Evolutionary conservation across 1,140 invertebrate genomes (phyloP).

Genomic region (Pogonomyrmex californicus): DNA sequence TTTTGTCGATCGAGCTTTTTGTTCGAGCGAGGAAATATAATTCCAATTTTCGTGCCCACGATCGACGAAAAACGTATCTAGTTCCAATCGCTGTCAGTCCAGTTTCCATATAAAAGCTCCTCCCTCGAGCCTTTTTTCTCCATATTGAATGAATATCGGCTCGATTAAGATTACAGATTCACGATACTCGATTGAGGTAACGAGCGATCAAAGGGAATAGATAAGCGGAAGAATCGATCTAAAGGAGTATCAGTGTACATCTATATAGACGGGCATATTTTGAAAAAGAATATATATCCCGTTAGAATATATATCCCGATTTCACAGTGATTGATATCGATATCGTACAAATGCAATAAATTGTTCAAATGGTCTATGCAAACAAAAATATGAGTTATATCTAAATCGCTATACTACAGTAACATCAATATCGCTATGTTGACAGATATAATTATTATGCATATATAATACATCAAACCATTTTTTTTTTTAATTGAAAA

Average conservation of each 20-base stretch:
- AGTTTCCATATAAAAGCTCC: slow-evolving; percentile 33
- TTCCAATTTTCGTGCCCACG: slow-evolving; percentile 25
- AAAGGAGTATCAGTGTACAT: neutral
- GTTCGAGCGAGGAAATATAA: slow-evolving; percentile 37
- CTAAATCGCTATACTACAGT: neutral
- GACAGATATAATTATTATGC: neutral
- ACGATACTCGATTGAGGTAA: slow-evolving; percentile 47
- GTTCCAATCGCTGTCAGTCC: slow-evolving; percentile 44
- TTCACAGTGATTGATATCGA: slow-evolving; percentile 1
- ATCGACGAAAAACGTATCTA: slow-evolving; percentile 43
- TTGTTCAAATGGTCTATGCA: neutral
- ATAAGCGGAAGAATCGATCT: slow-evolving; percentile 40
- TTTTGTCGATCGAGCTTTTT: slow-evolving; percentile 38
- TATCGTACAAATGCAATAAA: neutral
- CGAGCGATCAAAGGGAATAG: slow-evolving; percentile 47
- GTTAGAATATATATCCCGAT: neutral
- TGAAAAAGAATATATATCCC: neutral
- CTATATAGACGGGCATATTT: neutral
- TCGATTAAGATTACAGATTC: slow-evolving; percentile 54
- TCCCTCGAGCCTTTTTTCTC: neutral
- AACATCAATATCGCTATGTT: neutral
- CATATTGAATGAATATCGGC: slow-evolving; percentile 36
- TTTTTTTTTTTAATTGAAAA: neutral
- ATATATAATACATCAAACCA: neutral
- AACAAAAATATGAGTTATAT: slow-evolving; percentile 13